Percentiles rank a stretch among this genome's conserved stretches.
phyloP scores from a whole-genome alignment of 2,113 vertebrate species.

The Sardina pilchardus region DNA sequence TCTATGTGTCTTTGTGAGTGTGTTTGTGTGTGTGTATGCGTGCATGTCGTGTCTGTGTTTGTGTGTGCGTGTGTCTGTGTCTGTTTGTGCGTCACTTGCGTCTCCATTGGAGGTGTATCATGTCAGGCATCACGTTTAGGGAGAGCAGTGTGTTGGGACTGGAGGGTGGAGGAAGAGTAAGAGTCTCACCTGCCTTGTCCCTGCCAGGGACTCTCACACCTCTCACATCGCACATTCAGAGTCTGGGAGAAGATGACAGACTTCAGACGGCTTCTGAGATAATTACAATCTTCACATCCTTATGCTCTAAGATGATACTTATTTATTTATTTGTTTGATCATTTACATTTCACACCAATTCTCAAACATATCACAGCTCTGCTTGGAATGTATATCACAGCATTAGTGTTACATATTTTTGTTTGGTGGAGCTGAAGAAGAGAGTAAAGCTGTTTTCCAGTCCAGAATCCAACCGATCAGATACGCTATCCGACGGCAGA shows the following conservation, averaged over 20 bases:
- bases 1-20: background rate
- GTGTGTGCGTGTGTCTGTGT: slow-evolving; percentile 8
- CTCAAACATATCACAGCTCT: background rate
- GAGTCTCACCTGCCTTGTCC: background rate
- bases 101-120: background rate
- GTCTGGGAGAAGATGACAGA: background rate
- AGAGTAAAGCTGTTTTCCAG: background rate
- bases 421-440: background rate
- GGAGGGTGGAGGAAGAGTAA: background rate
- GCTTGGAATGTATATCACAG: background rate
- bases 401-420: background rate
- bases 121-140: background rate
- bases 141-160: background rate
- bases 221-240: background rate
- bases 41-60: background rate
- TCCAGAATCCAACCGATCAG: too few species aligned
- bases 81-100: slow-evolving; percentile 3
- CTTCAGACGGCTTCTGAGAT: background rate
- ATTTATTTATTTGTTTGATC: background rate
- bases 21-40: background rate
- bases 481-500: background rate
- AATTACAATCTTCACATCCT: background rate
- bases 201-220: background rate
- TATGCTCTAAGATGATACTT: background rate
- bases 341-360: background rate